Percentiles rank a stretch among this genome's conserved stretches.
phyloP scores from a whole-genome alignment of 2,888 invertebrate species.

The Gasteruption jaculator region DNA sequence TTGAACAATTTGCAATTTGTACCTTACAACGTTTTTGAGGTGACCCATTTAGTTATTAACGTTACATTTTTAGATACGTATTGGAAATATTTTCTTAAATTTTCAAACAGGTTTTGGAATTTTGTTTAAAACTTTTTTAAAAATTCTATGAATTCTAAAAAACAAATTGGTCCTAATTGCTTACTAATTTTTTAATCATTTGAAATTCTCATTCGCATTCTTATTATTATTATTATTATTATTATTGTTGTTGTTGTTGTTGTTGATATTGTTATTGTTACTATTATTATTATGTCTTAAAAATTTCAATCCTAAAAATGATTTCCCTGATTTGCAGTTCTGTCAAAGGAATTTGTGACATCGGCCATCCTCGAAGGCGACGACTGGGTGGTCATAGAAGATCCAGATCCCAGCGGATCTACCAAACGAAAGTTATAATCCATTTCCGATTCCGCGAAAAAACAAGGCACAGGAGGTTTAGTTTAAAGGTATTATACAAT shows the following conservation, averaged over 20 bases:
- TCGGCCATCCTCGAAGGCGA: constrained; percentile 38
- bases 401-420: no score
- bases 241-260: not conserved
- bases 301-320: not conserved
- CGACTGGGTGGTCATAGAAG: constrained; percentile 43
- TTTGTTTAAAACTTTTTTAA: not conserved
- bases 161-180: not conserved
- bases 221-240: not conserved
- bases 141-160: not conserved
- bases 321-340: constrained; percentile 33
- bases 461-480: no score
- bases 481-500: no score
- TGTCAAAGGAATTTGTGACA: constrained; percentile 40
- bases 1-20: no score
- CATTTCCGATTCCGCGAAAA: no score
- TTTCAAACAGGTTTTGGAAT: not conserved
- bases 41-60: no score
- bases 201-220: not conserved
- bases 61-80: no score
- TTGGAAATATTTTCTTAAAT: not conserved
- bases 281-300: not conserved
- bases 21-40: no score
- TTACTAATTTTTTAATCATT: not conserved
- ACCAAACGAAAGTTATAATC: no score
- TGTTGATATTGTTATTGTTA: not conserved